Conservation (phyloP, 1,140 invertebrate genomes). For the Megalopta genalis region DNA sequence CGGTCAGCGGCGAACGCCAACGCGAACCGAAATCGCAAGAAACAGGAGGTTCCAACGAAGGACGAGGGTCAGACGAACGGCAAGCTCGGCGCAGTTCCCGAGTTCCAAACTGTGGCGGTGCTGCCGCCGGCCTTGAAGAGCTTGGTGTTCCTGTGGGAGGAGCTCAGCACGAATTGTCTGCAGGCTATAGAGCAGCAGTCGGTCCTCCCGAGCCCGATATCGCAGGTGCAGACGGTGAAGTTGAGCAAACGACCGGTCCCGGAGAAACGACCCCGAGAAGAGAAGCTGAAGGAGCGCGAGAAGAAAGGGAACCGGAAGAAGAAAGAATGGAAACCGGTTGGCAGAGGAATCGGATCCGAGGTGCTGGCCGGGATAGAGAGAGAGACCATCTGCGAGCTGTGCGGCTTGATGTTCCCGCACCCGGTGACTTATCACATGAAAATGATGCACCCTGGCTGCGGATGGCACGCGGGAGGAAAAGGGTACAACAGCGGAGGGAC, state of each 20-base stretch:
- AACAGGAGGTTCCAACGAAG: slow-evolving; percentile 81
- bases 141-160: slow-evolving; percentile 93
- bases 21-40: slow-evolving; percentile 83
- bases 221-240: slow-evolving; percentile 78
- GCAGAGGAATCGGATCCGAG: slow-evolving; percentile 66
- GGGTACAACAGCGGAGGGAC: slow-evolving; percentile 93
- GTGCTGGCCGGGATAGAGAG: slow-evolving; percentile 70
- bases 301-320: slow-evolving; percentile 82
- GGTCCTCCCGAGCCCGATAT: slow-evolving; percentile 76
- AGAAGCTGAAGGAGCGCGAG: slow-evolving; percentile 79
- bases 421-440: slow-evolving; percentile 96
- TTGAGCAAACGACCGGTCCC: slow-evolving; percentile 70
- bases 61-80: slow-evolving; percentile 79
- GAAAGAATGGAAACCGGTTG: slow-evolving; percentile 80
- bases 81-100: slow-evolving; percentile 71
- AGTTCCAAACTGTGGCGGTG: slow-evolving; percentile 84
- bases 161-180: slow-evolving; percentile 86
- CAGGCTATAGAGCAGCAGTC: slow-evolving; percentile 84
- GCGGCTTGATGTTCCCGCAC: slow-evolving; percentile 87
- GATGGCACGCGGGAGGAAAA: slow-evolving; percentile 90
- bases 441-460: slow-evolving; percentile 93
- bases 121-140: slow-evolving; percentile 92
- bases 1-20: slow-evolving; percentile 87
- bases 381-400: slow-evolving; percentile 92
- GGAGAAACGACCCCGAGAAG: slow-evolving; percentile 75